phyloP scores from a whole-genome alignment of 2,113 vertebrate species.

The Orycteropus afer region DNA sequence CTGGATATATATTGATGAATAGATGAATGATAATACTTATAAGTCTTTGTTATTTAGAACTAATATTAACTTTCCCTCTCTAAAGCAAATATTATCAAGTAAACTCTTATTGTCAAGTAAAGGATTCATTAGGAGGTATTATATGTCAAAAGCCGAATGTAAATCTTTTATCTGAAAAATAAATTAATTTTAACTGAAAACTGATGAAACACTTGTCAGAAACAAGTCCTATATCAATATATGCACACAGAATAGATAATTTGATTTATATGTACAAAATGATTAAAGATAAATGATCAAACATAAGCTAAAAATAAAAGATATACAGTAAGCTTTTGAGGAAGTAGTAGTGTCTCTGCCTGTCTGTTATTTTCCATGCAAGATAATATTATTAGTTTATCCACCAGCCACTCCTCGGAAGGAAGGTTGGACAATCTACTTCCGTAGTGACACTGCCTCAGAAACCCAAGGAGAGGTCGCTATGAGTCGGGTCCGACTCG shows the following conservation, averaged over 20 bases:
- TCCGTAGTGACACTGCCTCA: no score
- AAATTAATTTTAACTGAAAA: neutral
- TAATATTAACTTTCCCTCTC: neutral
- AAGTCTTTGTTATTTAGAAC: neutral
- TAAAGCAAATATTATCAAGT: neutral
- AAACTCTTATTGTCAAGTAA: no score
- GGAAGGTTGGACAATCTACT: no score
- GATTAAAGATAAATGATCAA: neutral
- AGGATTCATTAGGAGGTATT: no score
- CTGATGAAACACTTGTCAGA: neutral
- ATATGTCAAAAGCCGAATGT: neutral
- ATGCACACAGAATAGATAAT: neutral
- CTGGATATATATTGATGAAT: neutral
- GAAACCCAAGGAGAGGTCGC: no score
- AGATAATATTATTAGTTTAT: neutral
- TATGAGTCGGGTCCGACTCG: no score
- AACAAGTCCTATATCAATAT: neutral
- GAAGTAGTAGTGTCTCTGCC: neutral
- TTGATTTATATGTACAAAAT: neutral
- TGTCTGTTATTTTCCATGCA: neutral
- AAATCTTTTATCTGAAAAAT: neutral
- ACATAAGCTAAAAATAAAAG: neutral
- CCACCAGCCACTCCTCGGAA: no score
- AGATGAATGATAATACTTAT: neutral
- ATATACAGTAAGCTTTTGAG: neutral